Evolutionary conservation across 2,113 vertebrate species (phyloP), one percentile per base, ranked within the genome.

Genomic region (Microtus oregoni): DNA sequence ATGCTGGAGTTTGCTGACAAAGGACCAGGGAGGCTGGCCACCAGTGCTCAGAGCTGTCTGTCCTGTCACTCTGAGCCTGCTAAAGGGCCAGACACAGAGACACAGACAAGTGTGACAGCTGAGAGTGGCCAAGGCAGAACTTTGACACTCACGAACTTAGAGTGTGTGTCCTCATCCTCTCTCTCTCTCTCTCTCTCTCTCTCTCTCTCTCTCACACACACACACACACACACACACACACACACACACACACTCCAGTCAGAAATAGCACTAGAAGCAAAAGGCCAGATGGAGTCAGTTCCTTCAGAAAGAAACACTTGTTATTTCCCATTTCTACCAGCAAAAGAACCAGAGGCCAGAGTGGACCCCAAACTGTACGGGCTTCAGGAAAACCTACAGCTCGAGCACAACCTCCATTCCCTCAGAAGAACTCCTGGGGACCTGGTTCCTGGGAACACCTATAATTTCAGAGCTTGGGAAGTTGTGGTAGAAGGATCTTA

Each of bases 101-200:
- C 47, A 95, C 93, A 96, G 73, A 81, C 44, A 70, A 96, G 92
- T 77, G 95, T 6, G 15, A 95, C 95, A 96, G 95, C 96, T 97
- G 97, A 91, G 76, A 73, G 61, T 2, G 0, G 24, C 89, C 92
- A 86, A 92, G 76, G 76, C 92, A 83, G 68, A 79, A 81, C 68
- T 61, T 35, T 67, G 55, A 86, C 67, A 77, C 44, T 50, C 14
- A 1, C 26, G 52, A 68, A 72, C 65, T 92, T 86, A 81, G 12
- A 70, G 55, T 20, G 9, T 9, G 26, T 28, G 26, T 19, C 61
- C 20, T 24, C 50, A 63, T 32, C 5, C 2, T 28, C 63, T 13
- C 55, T 81, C 19, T n/a, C 78, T 55, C 77, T 35, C 77, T 47
- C 41, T 47, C 41, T 32, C 76, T 19, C 44, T 19, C 76, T 76